A percentile compares a stretch with the other conserved stretches of the same genome.
Evolutionary conservation across 2,888 invertebrate genomes (phyloP).

Genomic region (Pollenia angustigena): DNA sequence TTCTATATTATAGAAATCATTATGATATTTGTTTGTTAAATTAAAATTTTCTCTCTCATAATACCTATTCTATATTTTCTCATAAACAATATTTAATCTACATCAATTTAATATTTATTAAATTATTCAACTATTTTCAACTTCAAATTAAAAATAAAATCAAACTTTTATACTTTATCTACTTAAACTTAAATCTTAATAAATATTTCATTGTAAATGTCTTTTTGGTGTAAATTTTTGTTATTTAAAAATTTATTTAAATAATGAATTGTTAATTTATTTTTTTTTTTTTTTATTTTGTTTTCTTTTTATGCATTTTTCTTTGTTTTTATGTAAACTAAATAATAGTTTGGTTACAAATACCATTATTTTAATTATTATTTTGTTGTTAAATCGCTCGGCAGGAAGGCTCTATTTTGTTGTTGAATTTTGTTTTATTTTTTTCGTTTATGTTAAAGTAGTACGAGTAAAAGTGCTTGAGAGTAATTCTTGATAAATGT

Average conservation of each 20-base stretch:
- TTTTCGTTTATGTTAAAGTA: conserved; percentile 42
- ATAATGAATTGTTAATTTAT: conserved; percentile 25
- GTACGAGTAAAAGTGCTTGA: conserved; percentile 56
- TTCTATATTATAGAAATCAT: too few relatives aligned
- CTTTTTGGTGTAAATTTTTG: background rate
- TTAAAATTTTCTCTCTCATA: too few relatives aligned
- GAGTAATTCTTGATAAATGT: conserved; percentile 50
- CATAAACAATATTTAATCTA: too few relatives aligned
- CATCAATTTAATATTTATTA: too few relatives aligned
- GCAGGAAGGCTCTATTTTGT: conserved; percentile 81
- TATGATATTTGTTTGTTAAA: too few relatives aligned
- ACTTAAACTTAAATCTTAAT: too few relatives aligned
- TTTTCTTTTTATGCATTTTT: background rate
- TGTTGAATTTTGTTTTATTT: conserved; percentile 63
- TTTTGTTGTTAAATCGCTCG: conserved; percentile 79
- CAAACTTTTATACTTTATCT: too few relatives aligned
- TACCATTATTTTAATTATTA: conserved; percentile 42
- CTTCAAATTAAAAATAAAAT: too few relatives aligned
- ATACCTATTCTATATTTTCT: too few relatives aligned
- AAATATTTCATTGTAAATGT: too few relatives aligned
- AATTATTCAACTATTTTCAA: too few relatives aligned
- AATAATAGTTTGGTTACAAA: conserved; percentile 50
- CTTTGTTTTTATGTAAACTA: conserved; percentile 23
- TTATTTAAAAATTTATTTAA: background rate
- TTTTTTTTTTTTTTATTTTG: conserved; percentile 10